These are phyloP conservation scores for Drosophila rufa DNA, from an alignment of 1,140 invertebrate species.

Conservation along the genomic window DNA sequence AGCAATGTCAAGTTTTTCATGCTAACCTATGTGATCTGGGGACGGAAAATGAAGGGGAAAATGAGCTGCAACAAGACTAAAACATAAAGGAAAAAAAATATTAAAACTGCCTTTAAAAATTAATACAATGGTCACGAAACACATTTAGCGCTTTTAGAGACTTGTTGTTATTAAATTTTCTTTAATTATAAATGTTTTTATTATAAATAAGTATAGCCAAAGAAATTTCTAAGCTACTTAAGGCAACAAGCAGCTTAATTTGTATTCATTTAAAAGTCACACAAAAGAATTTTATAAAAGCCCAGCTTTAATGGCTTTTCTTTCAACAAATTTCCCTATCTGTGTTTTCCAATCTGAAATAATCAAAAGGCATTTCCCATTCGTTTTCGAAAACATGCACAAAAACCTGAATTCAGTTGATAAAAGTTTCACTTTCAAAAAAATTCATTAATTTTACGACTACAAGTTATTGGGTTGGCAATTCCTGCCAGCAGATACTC, in stretches of 20 bases:
- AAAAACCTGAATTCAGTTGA: slow-evolving; percentile 34
- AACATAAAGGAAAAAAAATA: slow-evolving; percentile 18
- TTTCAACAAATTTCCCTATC: slow-evolving; percentile 28
- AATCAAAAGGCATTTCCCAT: slow-evolving; percentile 33
- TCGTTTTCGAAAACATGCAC: slow-evolving; percentile 37
- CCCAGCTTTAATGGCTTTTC: slow-evolving; percentile 4
- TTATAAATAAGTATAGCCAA: too few relatives aligned
- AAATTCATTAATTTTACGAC: slow-evolving; percentile 69
- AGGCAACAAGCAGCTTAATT: neutral
- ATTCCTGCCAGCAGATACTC: slow-evolving; percentile 44
- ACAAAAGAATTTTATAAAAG: slow-evolving; percentile 13
- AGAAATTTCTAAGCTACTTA: neutral
- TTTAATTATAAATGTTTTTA: neutral
- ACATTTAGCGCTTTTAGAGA: too few relatives aligned
- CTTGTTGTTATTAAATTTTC: neutral
- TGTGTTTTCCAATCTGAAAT: slow-evolving; percentile 21
- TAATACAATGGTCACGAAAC: too few relatives aligned
- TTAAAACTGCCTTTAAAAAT: too few relatives aligned
- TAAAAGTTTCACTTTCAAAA: slow-evolving; percentile 77
- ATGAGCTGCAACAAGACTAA: slow-evolving; percentile 6
- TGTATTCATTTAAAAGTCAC: neutral
- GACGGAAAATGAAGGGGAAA: slow-evolving; percentile 30
- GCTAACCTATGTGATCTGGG: slow-evolving; percentile 33
- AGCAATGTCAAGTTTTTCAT: slow-evolving; percentile 76
- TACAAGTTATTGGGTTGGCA: slow-evolving; percentile 55